These are phyloP conservation scores for Physeter macrocephalus DNA, from an alignment of 2,113 vertebrate species.

Conservation along the genomic window DNA sequence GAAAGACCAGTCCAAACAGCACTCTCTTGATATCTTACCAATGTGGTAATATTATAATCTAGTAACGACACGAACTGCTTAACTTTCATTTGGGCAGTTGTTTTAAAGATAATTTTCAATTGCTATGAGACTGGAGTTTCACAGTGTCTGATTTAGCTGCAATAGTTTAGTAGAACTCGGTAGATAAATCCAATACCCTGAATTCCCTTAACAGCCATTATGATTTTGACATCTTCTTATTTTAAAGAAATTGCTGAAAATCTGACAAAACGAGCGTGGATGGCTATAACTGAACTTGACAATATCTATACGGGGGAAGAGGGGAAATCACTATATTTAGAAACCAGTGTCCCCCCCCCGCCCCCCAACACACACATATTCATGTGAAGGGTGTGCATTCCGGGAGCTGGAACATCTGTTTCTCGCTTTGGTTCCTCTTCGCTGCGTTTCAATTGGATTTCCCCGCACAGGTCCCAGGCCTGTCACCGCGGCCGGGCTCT, in stretches of 20 bases:
- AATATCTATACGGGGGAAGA: slow-evolving; percentile 39
- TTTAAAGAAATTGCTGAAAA: slow-evolving; percentile 70
- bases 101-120: not conserved
- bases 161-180: not conserved
- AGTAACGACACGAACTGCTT: not conserved
- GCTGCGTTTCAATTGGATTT: slow-evolving; percentile 99
- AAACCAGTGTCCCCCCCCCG: not conserved
- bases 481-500: slow-evolving; percentile 98
- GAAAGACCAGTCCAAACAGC: not conserved
- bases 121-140: not conserved
- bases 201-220: slow-evolving; percentile 34
- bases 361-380: slow-evolving; percentile 58
- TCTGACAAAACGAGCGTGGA: slow-evolving; percentile 48
- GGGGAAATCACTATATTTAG: slow-evolving; percentile 70
- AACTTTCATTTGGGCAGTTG: not conserved
- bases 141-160: not conserved
- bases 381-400: slow-evolving; percentile 79
- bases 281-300: slow-evolving; percentile 67
- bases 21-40: not conserved
- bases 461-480: slow-evolving; percentile 97
- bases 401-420: slow-evolving; percentile 95
- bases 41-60: no score
- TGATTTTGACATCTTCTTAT: slow-evolving; percentile 50
- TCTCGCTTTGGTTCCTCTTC: slow-evolving; percentile 97
- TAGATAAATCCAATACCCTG: slow-evolving; percentile 23